Evolutionary conservation across 1,140 invertebrate species (phyloP).

Genomic region (Littorina saxatilis): DNA sequence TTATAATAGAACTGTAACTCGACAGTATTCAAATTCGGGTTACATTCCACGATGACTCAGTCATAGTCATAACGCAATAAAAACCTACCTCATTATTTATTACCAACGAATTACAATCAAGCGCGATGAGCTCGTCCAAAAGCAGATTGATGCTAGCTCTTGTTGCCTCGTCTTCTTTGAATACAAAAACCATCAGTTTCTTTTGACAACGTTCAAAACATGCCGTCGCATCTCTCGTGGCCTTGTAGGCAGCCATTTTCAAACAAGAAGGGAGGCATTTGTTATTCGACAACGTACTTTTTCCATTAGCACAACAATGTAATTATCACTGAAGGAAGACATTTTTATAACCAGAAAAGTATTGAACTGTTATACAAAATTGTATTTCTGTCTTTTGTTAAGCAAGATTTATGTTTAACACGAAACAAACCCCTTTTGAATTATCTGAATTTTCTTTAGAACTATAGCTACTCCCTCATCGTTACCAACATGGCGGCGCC

Average conservation of each 20-base stretch:
- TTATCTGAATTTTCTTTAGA: not conserved
- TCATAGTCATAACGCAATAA: too few relatives aligned
- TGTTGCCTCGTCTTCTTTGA: slow-evolving; percentile 58
- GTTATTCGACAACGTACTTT: not conserved
- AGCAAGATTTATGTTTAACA: not conserved
- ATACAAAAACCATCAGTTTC: slow-evolving; percentile 47
- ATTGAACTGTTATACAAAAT: not conserved
- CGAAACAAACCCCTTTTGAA: too few relatives aligned
- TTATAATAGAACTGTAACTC: too few relatives aligned
- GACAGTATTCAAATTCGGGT: too few relatives aligned
- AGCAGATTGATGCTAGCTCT: slow-evolving; percentile 65
- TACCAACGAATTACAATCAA: slow-evolving; percentile 56
- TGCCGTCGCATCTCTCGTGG: slow-evolving; percentile 5
- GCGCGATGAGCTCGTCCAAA: slow-evolving; percentile 69
- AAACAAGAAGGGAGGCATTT: slow-evolving; percentile 27
- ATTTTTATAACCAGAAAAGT: not conserved
- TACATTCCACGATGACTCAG: too few relatives aligned
- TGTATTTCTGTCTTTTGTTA: not conserved
- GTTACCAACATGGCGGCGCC: slow-evolving; percentile 63
- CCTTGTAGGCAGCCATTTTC: slow-evolving; percentile 52
- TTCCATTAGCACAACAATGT: not conserved
- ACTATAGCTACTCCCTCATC: slow-evolving; percentile 17
- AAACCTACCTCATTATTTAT: slow-evolving; percentile 27
- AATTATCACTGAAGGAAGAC: too few relatives aligned
- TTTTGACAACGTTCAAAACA: slow-evolving; percentile 30